Base-by-base conservation (phyloP, 2,797 vertebrate genomes). In the Gymnopithys bicolor region DNA sequence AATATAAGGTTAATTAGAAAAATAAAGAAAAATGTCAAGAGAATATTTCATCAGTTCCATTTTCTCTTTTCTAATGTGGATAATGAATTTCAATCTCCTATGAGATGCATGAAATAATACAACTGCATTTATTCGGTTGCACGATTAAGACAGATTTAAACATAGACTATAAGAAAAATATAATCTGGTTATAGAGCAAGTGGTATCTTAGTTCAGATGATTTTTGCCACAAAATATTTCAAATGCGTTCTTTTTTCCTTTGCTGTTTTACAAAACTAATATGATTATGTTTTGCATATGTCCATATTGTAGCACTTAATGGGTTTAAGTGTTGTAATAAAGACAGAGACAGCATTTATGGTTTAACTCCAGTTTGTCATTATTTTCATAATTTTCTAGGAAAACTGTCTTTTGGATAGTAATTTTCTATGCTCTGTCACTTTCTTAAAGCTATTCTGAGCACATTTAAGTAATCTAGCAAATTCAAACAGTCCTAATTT, bases 1-100 rank as follows among this genome's bases (percentile, higher is more conserved):
- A 91, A 89, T 91, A 90, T 10, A n/a, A 94, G 91, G 91, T 94
- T 96, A 95, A 96, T 96, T 95, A 93, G 94, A 91, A 89, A 94
- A 96, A 96, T 79, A 87, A 94, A 96, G 92, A 75, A 93, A 93
- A 93, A 87, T 89, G 82, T 96, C 95, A 94, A 91, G 89, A 87
- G 91, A 86, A 91, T 96, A 93, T 93, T 82, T 81, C 85, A 87
- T 84, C 35, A 17, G 52, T 67, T 91, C 49, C 3, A 48, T 94
- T 96, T 92, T 79, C 53, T 82, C 63, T 82, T 90, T 89, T 80
- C 56, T 76, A 60, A 91, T 73, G 68, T 1, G 4, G 35, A 59
- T 66, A 94, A 71, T 74, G 68, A 64, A 80, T 83, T 95, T 91
- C 53, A 80, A 3, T 77, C 87, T 67, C 77, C n/a, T 56, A 0